Percentiles rank a stretch among this genome's conserved stretches.
These are phyloP conservation scores for Enteromius mattozi DNA, from an alignment of 2,797 vertebrate species.

Conservation along the genomic window DNA sequence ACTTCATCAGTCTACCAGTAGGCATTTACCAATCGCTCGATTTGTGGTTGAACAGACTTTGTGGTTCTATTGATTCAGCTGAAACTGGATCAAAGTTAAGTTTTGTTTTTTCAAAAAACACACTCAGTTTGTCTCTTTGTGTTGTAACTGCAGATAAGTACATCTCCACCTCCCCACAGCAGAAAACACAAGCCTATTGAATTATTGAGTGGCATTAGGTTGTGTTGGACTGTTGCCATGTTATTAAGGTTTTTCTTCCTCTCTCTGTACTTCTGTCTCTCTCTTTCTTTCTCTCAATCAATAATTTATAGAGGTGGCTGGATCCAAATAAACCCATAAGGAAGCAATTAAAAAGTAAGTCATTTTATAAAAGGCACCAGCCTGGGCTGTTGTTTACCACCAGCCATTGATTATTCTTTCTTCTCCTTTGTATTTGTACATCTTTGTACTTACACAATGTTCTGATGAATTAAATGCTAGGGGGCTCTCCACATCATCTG, in stretches of 20 bases:
- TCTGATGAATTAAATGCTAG: slow-evolving; percentile 66
- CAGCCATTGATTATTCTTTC: background rate
- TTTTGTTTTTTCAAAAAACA: background rate
- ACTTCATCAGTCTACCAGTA: background rate
- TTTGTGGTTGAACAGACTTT: background rate
- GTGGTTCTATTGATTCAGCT: background rate
- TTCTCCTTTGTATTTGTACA: background rate
- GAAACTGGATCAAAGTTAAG: slow-evolving; percentile 26
- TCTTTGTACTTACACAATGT: slow-evolving; percentile 13
- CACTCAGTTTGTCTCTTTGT: slow-evolving; percentile 7
- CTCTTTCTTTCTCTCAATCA: slow-evolving; percentile 56
- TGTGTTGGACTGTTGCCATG: slow-evolving; percentile 63
- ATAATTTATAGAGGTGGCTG: slow-evolving; percentile 93
- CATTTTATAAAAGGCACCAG: background rate
- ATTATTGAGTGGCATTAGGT: slow-evolving; percentile 70
- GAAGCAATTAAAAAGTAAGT: slow-evolving; percentile 98
- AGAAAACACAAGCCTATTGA: slow-evolving; percentile 54
- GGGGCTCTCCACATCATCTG: slow-evolving; percentile 94
- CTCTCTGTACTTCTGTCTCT: slow-evolving; percentile 34
- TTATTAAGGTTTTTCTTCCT: slow-evolving; percentile 67
- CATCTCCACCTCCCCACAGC: slow-evolving; percentile 4
- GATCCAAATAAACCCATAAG: slow-evolving; percentile 98
- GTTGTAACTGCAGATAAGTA: slow-evolving; percentile 34
- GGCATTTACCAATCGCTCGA: background rate
- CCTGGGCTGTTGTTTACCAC: slow-evolving; percentile 39